Evolutionary conservation across 2,888 invertebrate species (phyloP).

Genomic region (Operophtera brumata): DNA sequence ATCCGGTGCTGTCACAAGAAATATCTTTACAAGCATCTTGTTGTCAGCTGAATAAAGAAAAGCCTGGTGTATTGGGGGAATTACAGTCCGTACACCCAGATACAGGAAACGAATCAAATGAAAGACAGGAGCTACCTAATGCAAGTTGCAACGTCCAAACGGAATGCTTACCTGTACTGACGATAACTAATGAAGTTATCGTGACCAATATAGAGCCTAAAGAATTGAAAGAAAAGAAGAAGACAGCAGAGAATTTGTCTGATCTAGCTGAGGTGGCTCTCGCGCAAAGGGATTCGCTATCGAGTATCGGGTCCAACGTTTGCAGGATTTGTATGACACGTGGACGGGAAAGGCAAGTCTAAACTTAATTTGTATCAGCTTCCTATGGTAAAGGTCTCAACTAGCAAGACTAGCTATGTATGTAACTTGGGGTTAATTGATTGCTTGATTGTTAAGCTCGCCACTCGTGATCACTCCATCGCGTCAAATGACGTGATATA

Average conservation of each 20-base stretch:
- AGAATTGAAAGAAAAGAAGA: constrained; percentile 62
- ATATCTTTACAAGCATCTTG: constrained; percentile 39
- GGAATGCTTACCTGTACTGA: constrained; percentile 35
- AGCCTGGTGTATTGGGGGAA: no score
- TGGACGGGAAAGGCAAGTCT: constrained; percentile 61
- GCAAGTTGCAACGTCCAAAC: constrained; percentile 47
- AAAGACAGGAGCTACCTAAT: constrained; percentile 38
- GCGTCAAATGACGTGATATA: no score
- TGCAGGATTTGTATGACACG: constrained; percentile 84
- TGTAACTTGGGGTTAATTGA: no score
- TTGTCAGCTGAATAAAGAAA: no score
- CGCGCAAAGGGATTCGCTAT: constrained; percentile 65
- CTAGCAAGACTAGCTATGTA: no score
- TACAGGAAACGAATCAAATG: constrained; percentile 31
- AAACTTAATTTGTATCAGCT: background rate
- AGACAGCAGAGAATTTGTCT: constrained; percentile 55
- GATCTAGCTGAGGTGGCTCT: constrained; percentile 61
- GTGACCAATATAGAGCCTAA: constrained; percentile 53
- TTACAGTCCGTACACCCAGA: constrained; percentile 46
- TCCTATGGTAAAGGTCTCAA: no score
- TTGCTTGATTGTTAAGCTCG: no score
- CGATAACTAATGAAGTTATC: constrained; percentile 51
- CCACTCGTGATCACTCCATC: no score
- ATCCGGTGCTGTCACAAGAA: constrained; percentile 40
- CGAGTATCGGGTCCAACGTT: constrained; percentile 81